A percentile compares a stretch with the other conserved stretches of the same genome.
Evolutionary conservation across 2,113 vertebrate genomes (phyloP).

Genomic region (Rhynchomys soricoides): DNA sequence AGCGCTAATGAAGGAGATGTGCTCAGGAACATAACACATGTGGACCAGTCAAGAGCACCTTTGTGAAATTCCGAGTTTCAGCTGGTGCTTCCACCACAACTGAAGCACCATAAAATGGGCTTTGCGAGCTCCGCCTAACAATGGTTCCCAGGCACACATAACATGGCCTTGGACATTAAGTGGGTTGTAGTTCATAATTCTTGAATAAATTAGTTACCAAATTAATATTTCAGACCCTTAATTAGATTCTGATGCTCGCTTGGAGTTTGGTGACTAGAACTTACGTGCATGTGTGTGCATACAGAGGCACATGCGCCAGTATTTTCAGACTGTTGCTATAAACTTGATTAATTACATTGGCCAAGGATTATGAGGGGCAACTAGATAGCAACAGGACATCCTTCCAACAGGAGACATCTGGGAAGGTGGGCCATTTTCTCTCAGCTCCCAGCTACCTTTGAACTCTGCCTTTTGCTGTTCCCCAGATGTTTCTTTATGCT

Average conservation of each 20-base stretch:
- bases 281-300: too few relatives aligned
- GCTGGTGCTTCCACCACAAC: background rate
- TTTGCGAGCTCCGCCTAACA: background rate
- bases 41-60: background rate
- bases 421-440: background rate
- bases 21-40: fast-evolving
- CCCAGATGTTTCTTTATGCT: constrained; percentile 19
- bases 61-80: background rate
- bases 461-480: constrained; percentile 25
- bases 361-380: background rate
- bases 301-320: background rate
- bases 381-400: background rate
- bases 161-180: background rate
- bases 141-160: background rate
- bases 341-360: constrained; percentile 70
- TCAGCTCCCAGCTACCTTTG: constrained; percentile 43
- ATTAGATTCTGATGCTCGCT: constrained; percentile 59
- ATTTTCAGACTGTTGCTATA: constrained; percentile 42
- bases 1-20: fast-evolving
- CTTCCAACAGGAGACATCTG: background rate
- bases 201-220: constrained; percentile 44
- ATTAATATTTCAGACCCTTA: constrained; percentile 59
- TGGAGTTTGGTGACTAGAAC: background rate
- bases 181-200: constrained; percentile 11
- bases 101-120: background rate